Percentiles rank a stretch among this genome's conserved stretches.
These are phyloP conservation scores for Corythornis leucogaster DNA, from an alignment of 2,797 vertebrate genomes.

Conservation along the genomic window DNA sequence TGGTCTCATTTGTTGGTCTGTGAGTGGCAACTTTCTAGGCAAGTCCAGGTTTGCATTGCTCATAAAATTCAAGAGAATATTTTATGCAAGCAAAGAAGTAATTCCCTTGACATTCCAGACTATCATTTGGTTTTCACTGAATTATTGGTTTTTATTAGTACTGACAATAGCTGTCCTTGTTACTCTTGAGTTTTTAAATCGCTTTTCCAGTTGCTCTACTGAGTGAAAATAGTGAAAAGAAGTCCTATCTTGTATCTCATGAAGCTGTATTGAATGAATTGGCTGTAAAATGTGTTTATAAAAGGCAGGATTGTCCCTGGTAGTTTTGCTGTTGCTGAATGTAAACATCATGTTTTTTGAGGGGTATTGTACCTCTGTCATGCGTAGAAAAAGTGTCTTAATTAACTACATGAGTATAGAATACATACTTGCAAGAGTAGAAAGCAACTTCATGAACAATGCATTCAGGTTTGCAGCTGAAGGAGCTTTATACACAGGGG, in stretches of 20 bases:
- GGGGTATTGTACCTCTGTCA: neutral
- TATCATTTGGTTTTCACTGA: neutral
- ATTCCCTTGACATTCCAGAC: neutral
- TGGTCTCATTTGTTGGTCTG: conserved; percentile 27
- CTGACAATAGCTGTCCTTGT: neutral
- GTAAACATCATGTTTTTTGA: fast-evolving
- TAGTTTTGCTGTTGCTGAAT: neutral
- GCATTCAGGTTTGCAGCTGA: neutral
- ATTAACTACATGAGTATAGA: neutral
- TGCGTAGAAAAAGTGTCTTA: neutral
- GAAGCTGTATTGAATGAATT: neutral
- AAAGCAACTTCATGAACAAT: neutral
- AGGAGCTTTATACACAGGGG: neutral
- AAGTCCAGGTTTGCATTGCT: conserved; percentile 25
- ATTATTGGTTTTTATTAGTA: neutral
- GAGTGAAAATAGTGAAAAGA: neutral
- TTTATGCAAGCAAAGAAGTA: neutral
- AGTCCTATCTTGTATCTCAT: neutral
- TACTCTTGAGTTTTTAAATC: neutral
- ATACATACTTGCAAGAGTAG: neutral
- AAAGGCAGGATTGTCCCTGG: neutral
- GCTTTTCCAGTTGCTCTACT: neutral
- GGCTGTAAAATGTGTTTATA: neutral
- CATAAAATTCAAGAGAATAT: neutral
- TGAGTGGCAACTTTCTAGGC: conserved; percentile 11